phyloP scores from a whole-genome alignment of 2,113 vertebrate species.

The Manacus vitellinus region DNA sequence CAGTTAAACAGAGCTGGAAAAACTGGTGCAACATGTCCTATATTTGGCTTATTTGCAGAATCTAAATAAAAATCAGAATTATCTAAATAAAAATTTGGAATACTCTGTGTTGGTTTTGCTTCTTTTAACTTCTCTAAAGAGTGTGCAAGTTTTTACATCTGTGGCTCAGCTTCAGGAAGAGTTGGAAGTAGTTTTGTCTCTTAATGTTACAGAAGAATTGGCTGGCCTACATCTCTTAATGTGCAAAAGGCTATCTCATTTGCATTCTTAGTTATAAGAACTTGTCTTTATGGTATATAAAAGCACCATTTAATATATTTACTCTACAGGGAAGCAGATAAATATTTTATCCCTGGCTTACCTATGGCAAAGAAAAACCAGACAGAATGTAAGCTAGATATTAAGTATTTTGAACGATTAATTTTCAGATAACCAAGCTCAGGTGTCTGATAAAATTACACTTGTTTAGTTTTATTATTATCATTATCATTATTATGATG shows the following conservation, averaged over 20 bases:
- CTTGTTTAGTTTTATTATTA: slow-evolving; percentile 42
- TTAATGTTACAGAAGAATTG: background rate
- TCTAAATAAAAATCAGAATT: background rate
- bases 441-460: slow-evolving; percentile 36
- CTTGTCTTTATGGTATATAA: background rate
- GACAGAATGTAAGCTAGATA: background rate
- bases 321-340: background rate
- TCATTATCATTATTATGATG: background rate
- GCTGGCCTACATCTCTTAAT: background rate
- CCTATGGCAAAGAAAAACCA: background rate
- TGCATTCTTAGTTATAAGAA: background rate
- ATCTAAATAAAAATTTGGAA: background rate
- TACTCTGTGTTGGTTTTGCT: background rate
- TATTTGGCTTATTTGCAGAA: background rate
- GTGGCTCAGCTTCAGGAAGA: background rate
- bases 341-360: background rate
- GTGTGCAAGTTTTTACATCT: background rate
- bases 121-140: background rate
- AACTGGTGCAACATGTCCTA: background rate
- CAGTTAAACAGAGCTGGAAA: background rate
- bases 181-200: background rate
- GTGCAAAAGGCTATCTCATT: background rate
- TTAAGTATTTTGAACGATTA: background rate
- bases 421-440: background rate
- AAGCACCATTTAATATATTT: background rate